Conservation (phyloP, 2,797 vertebrate species). For the Borostomias antarcticus region DNA sequence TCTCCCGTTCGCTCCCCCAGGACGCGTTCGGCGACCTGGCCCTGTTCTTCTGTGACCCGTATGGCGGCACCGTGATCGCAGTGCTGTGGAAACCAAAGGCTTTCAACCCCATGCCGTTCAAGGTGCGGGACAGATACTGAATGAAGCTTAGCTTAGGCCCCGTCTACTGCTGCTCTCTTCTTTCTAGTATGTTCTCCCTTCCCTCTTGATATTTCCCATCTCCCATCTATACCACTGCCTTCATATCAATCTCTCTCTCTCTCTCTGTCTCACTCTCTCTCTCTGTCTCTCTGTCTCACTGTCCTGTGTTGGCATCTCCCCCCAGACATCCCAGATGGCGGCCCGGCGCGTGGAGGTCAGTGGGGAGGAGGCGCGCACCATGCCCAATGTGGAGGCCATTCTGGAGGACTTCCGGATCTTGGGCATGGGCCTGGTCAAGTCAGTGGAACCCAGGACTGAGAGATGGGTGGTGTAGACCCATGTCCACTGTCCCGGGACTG, state of each 20-base stretch:
- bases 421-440: slow-evolving; percentile 87
- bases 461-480: slow-evolving; percentile 85
- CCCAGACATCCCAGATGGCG: slow-evolving; percentile 83
- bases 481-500: background rate
- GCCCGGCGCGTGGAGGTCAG: slow-evolving; percentile 76
- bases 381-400: slow-evolving; percentile 91
- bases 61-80: slow-evolving; percentile 88
- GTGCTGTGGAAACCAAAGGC: slow-evolving; percentile 95
- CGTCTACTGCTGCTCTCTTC: too few species aligned
- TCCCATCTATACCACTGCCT: too few species aligned
- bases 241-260: background rate
- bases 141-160: background rate
- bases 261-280: slow-evolving; percentile 11
- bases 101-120: slow-evolving; percentile 86
- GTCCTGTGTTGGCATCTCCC: background rate
- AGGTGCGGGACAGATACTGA: slow-evolving; percentile 70
- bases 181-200: too few species aligned
- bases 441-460: slow-evolving; percentile 85
- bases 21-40: slow-evolving; percentile 88
- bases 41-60: slow-evolving; percentile 92
- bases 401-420: slow-evolving; percentile 88
- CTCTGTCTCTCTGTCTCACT: background rate
- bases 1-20: slow-evolving; percentile 65
- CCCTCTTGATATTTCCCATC: too few species aligned
- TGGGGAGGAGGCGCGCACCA: slow-evolving; percentile 65